These are phyloP conservation scores for Augochlora pura DNA, from an alignment of 1,140 invertebrate species.

Conservation along the genomic window DNA sequence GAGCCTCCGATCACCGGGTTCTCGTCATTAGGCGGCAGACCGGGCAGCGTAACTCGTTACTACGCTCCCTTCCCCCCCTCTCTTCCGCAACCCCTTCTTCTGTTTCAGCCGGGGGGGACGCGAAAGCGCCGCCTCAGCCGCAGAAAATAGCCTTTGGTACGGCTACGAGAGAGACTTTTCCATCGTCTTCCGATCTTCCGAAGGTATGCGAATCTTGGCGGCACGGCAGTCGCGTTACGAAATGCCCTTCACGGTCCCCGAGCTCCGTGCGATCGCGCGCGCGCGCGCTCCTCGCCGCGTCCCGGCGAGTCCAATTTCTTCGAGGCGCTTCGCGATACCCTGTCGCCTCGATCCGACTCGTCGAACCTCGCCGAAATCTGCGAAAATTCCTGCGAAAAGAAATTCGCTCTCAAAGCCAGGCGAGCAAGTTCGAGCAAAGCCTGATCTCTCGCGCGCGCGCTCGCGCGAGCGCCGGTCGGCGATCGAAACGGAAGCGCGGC, in stretches of 20 bases:
- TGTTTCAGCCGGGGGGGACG: slow-evolving; percentile 12
- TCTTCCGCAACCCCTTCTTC: not conserved
- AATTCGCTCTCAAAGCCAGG: no score
- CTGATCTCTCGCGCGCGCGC: no score
- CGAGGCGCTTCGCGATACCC: slow-evolving; percentile 49
- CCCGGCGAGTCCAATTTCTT: slow-evolving; percentile 55
- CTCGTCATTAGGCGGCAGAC: slow-evolving; percentile 4
- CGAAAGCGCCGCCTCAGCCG: slow-evolving; percentile 47
- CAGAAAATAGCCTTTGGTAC: slow-evolving; percentile 55
- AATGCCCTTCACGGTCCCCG: slow-evolving; percentile 56
- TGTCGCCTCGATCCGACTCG: slow-evolving; percentile 49
- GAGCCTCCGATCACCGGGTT: not conserved
- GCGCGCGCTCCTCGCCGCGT: no score
- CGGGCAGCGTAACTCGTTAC: slow-evolving; percentile 26
- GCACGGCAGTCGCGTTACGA: slow-evolving; percentile 58
- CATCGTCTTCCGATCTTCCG: slow-evolving; percentile 50
- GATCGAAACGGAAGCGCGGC: slow-evolving; percentile 48
- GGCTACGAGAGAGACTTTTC: slow-evolving; percentile 47
- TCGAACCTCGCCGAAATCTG: slow-evolving; percentile 26
- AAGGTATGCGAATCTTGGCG: slow-evolving; percentile 46
- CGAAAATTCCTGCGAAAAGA: no score
- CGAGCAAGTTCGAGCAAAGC: no score
- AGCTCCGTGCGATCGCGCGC: not conserved
- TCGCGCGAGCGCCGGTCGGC: not conserved
- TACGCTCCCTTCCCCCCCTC: not conserved